Percentiles rank a stretch among this genome's conserved stretches.
These are phyloP conservation scores for Muntiacus muntjak DNA, from an alignment of 2,113 vertebrate genomes.

Conservation along the genomic window DNA sequence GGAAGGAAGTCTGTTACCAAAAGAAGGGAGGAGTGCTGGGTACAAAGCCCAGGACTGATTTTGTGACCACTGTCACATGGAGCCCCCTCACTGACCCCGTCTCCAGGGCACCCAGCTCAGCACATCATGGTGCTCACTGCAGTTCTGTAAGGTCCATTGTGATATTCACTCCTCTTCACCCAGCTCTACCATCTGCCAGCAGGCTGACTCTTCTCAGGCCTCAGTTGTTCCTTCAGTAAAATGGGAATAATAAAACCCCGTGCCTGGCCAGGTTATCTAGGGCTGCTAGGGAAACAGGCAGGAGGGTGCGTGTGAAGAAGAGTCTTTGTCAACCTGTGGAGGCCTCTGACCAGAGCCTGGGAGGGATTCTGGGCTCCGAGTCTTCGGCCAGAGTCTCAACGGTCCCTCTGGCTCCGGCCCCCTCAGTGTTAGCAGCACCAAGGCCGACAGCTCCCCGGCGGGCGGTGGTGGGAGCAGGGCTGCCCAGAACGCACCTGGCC, in stretches of 20 bases:
- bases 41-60: not conserved
- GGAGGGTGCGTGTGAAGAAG: not conserved
- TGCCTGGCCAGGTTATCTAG: not conserved
- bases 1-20: not conserved
- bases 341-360: not conserved
- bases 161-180: not conserved
- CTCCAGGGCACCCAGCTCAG: not conserved
- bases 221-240: not conserved
- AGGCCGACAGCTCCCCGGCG: not conserved
- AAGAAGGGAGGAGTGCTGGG: not conserved
- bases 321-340: not conserved
- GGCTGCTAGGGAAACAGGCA: not conserved
- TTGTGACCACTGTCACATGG: rapidly evolving
- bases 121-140: rapidly evolving
- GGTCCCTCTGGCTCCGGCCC: not conserved
- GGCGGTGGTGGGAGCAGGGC: not conserved
- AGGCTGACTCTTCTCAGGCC: not conserved
- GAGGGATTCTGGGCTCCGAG: not conserved
- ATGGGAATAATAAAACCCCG: not conserved
- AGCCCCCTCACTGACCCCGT: too few species aligned
- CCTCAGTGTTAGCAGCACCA: not conserved
- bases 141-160: rapidly evolving
- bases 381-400: not conserved
- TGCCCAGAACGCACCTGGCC: conserved; percentile 11
- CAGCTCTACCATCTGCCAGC: not conserved